Base-by-base conservation (phyloP, 1,140 invertebrate species). In the Leptonema lineaticorne region DNA sequence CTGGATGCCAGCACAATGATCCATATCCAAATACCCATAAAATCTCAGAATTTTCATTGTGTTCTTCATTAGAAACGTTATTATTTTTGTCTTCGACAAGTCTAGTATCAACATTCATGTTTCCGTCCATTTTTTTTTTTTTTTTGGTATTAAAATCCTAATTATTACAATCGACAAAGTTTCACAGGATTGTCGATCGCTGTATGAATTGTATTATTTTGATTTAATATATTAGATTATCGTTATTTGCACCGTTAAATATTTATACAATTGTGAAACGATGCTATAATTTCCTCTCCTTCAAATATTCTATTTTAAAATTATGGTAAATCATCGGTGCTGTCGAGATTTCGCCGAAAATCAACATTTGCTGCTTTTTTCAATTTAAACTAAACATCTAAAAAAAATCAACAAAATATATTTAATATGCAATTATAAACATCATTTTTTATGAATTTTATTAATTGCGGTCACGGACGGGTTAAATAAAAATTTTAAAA, bases 21-120 rank as follows among this genome's bases (percentile, higher is more conserved):
- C 93, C 93, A 74, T 95, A 95, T 0, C 91, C 92, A 74, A 94
- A 95, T 14, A 95, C 85, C 92, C 92, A 94, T 60, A 83, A 74
- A n/a, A 79, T 75, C 59, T 78, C 76, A 11, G 16, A 1, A 1
- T 20, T 1, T 22, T 18, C 18, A n/a, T n/a, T n/a, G 3, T 45
- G 11, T 14, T 53, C 50, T 2, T 26, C 50, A 26, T 11, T 7
- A 4, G 9, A 11, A 9, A 11, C 50, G 24, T 53, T 53, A 11
- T 53, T 53, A 24, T 22, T 53, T 22, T 9, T 24, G 22, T 53
- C 46, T n/a, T 48, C 50, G 22, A 53, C 27, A 11, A 26, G 50
- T 53, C 8, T 53, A 9, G 20, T 24, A 24, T 53, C 50, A 24
- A 22, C 20, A 26, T 53, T 24, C 20, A 14, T 26, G 5, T 53